phyloP scores from a whole-genome alignment of 1,140 invertebrate species.

The Zaprionus camerounensis region DNA sequence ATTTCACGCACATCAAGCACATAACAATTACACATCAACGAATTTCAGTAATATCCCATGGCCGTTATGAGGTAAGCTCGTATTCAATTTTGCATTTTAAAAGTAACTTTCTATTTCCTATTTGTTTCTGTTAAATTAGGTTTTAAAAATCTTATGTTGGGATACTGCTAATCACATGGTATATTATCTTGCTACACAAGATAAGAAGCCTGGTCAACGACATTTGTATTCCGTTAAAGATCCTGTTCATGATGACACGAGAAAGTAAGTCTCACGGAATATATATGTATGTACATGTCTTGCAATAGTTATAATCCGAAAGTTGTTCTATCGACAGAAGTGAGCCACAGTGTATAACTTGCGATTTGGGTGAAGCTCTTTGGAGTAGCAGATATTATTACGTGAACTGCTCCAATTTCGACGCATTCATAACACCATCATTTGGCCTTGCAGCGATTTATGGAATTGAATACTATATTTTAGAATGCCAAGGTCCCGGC shows the following conservation, averaged over 20 bases:
- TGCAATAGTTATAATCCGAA: background rate
- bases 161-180: conserved; percentile 92
- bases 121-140: conserved; percentile 70
- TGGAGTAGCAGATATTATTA: conserved; percentile 91
- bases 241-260: conserved; percentile 89
- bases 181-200: conserved; percentile 93
- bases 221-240: conserved; percentile 93
- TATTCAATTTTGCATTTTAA: background rate
- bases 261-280: conserved; percentile 84
- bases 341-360: conserved; percentile 92
- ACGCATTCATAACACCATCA: conserved; percentile 88
- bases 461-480: conserved; percentile 89
- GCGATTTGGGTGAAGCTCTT: conserved; percentile 88
- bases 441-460: conserved; percentile 82
- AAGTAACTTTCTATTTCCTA: no score
- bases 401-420: conserved; percentile 92
- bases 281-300: background rate
- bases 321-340: conserved; percentile 66
- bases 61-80: conserved; percentile 91
- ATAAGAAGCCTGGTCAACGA: conserved; percentile 91
- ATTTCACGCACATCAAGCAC: conserved; percentile 95
- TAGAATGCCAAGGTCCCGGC: conserved; percentile 92
- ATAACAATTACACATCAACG: conserved; percentile 92
- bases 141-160: conserved; percentile 93
- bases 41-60: conserved; percentile 94